phyloP scores from a whole-genome alignment of 2,888 invertebrate genomes.

The Dasysyrphus tricinctus region DNA sequence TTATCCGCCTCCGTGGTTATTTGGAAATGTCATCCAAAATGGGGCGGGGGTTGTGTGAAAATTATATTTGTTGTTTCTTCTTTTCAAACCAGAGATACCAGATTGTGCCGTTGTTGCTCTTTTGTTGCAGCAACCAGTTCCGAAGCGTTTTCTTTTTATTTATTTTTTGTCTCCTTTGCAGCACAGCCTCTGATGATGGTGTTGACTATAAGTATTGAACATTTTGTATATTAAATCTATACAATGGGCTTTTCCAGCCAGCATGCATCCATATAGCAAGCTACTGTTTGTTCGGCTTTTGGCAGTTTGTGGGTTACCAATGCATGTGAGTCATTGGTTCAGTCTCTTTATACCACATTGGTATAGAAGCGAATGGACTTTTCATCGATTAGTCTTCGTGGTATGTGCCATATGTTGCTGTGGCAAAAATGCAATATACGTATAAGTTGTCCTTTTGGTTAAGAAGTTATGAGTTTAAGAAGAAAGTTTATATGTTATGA shows the following conservation, averaged over 20 bases:
- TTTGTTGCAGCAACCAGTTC: slow-evolving; percentile 52
- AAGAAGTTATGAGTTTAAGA: not conserved
- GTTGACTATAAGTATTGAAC: slow-evolving; percentile 10
- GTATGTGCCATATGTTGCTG: slow-evolving; percentile 54
- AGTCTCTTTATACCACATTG: not conserved
- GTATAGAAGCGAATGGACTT: slow-evolving; percentile 26
- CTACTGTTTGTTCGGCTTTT: slow-evolving; percentile 38
- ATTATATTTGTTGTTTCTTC: not conserved
- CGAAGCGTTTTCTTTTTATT: slow-evolving; percentile 32
- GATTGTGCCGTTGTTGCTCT: slow-evolving; percentile 46
- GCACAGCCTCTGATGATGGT: not conserved
- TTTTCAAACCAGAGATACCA: slow-evolving; percentile 45
- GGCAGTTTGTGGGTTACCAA: slow-evolving; percentile 68
- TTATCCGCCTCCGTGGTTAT: slow-evolving; percentile 49
- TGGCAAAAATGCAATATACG: not conserved
- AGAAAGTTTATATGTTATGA: not conserved
- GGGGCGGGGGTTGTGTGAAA: slow-evolving; percentile 17
- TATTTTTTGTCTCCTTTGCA: slow-evolving; percentile 7
- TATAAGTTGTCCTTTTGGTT: not conserved
- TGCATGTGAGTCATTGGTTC: slow-evolving; percentile 59
- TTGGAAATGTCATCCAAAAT: slow-evolving; percentile 56
- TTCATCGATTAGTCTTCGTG: slow-evolving; percentile 54
- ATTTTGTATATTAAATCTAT: not conserved
- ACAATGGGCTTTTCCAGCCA: slow-evolving; percentile 41
- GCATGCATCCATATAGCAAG: not conserved